A percentile compares a stretch with the other conserved stretches of the same genome.
phyloP scores from a whole-genome alignment of 2,797 vertebrate genomes.

The Enteromius fasciolatus region DNA sequence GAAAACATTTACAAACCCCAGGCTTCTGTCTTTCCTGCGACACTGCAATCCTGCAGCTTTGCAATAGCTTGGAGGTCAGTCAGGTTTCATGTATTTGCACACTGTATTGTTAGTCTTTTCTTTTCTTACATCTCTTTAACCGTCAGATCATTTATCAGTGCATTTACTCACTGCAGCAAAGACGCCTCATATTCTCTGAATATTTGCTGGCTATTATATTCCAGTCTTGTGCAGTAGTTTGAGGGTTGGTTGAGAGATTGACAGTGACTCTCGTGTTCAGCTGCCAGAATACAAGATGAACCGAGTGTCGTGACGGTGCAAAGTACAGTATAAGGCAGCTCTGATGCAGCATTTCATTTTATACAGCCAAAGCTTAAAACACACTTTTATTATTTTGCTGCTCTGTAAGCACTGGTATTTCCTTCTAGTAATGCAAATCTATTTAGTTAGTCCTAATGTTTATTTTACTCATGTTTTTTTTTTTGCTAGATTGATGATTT shows the following conservation, averaged over 20 bases:
- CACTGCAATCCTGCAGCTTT: background rate
- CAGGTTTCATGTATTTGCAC: background rate
- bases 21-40: background rate
- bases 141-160: background rate
- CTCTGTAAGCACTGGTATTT: background rate
- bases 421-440: background rate
- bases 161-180: background rate
- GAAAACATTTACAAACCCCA: background rate
- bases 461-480: background rate
- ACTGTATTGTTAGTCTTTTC: background rate
- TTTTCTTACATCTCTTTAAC: background rate
- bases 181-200: background rate
- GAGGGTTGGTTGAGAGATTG: background rate
- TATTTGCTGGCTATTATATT: background rate
- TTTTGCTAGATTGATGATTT: background rate
- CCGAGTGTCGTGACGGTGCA: background rate
- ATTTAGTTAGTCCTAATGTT: background rate
- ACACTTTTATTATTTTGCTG: background rate
- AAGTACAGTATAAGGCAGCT: background rate
- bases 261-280: constrained; percentile 14
- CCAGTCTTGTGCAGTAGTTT: background rate
- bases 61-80: background rate
- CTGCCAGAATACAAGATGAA: background rate
- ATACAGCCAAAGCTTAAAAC: background rate
- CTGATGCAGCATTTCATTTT: background rate